Evolutionary conservation across 2,113 vertebrate genomes (phyloP).

Genomic region (Platysternon megacephalum): DNA sequence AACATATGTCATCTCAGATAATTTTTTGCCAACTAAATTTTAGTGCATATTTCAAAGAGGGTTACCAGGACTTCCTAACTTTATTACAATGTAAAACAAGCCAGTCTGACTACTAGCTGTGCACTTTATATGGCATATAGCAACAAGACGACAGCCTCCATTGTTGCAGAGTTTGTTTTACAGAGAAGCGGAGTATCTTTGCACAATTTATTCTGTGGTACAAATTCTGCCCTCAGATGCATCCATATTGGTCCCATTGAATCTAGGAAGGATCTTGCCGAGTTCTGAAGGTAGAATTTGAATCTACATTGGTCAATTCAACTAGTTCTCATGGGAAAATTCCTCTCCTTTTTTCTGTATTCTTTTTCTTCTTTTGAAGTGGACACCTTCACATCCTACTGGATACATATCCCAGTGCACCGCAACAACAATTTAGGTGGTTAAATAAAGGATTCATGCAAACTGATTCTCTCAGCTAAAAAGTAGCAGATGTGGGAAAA

Average conservation of each 20-base stretch:
- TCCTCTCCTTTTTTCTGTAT: background rate
- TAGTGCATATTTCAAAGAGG: background rate
- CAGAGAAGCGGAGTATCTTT: background rate
- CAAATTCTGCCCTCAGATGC: constrained; percentile 33
- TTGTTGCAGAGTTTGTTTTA: background rate
- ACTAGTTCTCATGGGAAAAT: background rate
- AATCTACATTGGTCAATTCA: background rate
- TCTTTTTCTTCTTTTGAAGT: background rate
- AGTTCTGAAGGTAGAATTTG: constrained; percentile 24
- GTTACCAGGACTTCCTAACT: background rate
- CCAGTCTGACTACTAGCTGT: background rate
- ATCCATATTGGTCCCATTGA: background rate
- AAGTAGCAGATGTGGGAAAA: background rate
- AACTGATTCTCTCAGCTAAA: background rate
- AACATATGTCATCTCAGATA: background rate
- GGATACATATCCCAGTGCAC: background rate
- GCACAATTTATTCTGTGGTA: background rate
- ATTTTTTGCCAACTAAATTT: background rate
- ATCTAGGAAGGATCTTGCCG: background rate
- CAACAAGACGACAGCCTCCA: fast-evolving
- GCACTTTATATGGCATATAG: background rate
- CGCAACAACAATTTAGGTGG: constrained; percentile 1
- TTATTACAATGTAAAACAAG: background rate
- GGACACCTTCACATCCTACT: background rate
- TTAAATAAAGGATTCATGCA: background rate